phyloP scores from a whole-genome alignment of 1,140 invertebrate species.

The Drosophila tropicalis region DNA sequence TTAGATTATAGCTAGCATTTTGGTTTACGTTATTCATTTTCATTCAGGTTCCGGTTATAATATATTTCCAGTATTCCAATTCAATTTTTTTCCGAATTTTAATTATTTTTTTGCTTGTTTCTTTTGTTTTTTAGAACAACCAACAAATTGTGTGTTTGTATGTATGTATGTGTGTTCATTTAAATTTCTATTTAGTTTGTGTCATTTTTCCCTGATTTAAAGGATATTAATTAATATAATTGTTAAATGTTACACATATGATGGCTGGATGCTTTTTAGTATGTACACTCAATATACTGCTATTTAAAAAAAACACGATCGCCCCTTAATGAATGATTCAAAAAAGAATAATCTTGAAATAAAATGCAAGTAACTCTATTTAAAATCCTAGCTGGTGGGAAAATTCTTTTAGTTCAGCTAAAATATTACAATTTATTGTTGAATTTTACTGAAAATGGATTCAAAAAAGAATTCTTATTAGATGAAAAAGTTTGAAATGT shows the following conservation, averaged over 20 bases:
- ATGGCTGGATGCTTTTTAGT: conserved; percentile 60
- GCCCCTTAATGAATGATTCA: too few relatives aligned
- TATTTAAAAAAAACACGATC: background rate
- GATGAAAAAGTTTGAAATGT: too few relatives aligned
- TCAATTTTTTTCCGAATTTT: conserved; percentile 20
- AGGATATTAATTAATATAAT: conserved; percentile 39
- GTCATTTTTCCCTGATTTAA: conserved; percentile 32
- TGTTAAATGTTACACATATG: conserved; percentile 44
- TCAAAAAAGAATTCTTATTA: background rate
- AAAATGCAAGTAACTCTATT: background rate
- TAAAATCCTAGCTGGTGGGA: too few relatives aligned
- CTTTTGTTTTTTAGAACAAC: conserved; percentile 52
- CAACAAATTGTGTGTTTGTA: conserved; percentile 34
- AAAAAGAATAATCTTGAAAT: too few relatives aligned
- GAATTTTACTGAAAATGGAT: too few relatives aligned
- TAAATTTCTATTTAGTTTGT: too few relatives aligned
- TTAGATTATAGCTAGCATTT: conserved; percentile 64
- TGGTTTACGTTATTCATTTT: conserved; percentile 48
- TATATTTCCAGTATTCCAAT: conserved; percentile 34
- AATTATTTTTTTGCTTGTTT: conserved; percentile 12
- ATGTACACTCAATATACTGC: background rate
- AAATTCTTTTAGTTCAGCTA: too few relatives aligned
- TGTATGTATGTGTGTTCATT: conserved; percentile 37
- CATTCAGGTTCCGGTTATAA: conserved; percentile 63
- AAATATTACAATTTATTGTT: too few relatives aligned